These are phyloP conservation scores for Steinernema carpocapsae DNA, from an alignment of 2,888 invertebrate genomes.

Conservation along the genomic window DNA sequence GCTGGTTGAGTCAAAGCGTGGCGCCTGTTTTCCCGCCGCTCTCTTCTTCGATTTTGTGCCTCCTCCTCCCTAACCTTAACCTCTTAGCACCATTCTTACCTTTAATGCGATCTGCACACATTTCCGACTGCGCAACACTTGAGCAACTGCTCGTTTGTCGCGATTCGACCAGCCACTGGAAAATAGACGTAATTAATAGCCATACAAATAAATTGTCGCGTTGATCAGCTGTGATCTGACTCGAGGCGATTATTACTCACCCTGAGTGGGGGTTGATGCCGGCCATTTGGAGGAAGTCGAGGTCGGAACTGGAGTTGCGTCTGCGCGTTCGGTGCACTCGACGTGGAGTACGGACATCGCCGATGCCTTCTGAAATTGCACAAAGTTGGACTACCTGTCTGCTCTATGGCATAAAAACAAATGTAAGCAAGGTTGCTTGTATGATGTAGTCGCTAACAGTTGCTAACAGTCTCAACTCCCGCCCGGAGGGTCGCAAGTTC, in stretches of 20 bases:
- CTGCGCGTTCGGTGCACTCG: conserved; percentile 2
- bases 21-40: too few relatives aligned
- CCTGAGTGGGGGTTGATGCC: conserved; percentile 7
- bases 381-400: too few relatives aligned
- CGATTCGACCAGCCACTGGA: conserved; percentile 43
- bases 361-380: not conserved
- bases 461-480: too few relatives aligned
- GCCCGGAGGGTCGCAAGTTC: too few relatives aligned
- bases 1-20: too few relatives aligned
- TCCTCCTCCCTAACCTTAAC: too few relatives aligned
- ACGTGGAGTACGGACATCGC: not conserved
- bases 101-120: conserved; percentile 57
- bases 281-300: conserved; percentile 1
- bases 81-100: conserved; percentile 39
- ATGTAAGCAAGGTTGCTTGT: too few relatives aligned
- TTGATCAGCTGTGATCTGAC: not conserved
- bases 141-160: conserved; percentile 55
- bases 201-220: conserved; percentile 1
- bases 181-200: conserved; percentile 26
- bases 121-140: conserved; percentile 56
- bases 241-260: conserved; percentile 2
- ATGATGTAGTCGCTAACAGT: not conserved
- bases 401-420: too few relatives aligned
- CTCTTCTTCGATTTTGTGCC: too few relatives aligned
- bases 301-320: conserved; percentile 12